phyloP scores from a whole-genome alignment of 2,888 invertebrate genomes.

The Drosophila hawaiiensis region DNA sequence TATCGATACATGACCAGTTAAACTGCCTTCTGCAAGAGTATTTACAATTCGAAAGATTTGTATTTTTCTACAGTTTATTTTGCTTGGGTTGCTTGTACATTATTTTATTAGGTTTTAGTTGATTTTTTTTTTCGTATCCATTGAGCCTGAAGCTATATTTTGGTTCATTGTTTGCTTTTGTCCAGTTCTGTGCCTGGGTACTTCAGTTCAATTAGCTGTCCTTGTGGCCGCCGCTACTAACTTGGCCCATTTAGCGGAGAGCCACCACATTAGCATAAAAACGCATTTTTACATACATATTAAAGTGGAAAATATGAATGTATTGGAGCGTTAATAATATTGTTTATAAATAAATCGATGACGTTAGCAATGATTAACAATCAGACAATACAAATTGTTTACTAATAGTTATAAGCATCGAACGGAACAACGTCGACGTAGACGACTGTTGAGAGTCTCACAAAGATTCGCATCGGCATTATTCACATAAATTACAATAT shows the following conservation, averaged over 20 bases:
- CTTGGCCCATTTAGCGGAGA: conserved; percentile 46
- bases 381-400: conserved; percentile 78
- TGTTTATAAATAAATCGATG: conserved; percentile 76
- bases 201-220: conserved; percentile 31
- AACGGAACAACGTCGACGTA: conserved; percentile 32
- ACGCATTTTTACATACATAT: conserved; percentile 59
- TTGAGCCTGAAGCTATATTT: conserved; percentile 4
- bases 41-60: not conserved
- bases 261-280: conserved; percentile 42
- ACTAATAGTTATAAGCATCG: conserved; percentile 59
- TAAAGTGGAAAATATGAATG: conserved; percentile 63
- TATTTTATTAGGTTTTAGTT: not conserved
- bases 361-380: conserved; percentile 76
- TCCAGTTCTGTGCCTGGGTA: conserved; percentile 1
- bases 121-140: not conserved
- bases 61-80: not conserved
- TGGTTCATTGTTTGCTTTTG: conserved; percentile 7
- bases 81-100: conserved; percentile 8
- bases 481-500: conserved; percentile 80
- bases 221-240: conserved; percentile 30
- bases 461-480: conserved; percentile 73
- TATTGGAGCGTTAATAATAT: conserved; percentile 69
- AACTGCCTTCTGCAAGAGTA: not conserved
- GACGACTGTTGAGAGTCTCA: conserved; percentile 38
- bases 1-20: not conserved